Percentiles rank a stretch among this genome's conserved stretches.
phyloP scores from a whole-genome alignment of 2,888 invertebrate species.

The Agrochola lota region DNA sequence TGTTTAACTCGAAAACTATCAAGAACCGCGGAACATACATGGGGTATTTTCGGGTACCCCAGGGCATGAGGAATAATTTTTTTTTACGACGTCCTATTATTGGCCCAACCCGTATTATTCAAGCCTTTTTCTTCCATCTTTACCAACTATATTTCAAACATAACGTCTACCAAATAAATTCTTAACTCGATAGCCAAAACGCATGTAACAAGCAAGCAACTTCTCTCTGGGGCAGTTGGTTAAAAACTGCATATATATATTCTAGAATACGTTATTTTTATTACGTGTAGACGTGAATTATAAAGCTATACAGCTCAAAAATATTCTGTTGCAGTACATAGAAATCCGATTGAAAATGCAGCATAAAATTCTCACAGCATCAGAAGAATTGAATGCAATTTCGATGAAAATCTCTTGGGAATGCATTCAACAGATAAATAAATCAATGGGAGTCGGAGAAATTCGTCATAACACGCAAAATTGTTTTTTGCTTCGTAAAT shows the following conservation, averaged over 20 bases:
- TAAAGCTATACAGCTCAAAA: constrained; percentile 26
- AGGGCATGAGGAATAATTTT: too few species aligned
- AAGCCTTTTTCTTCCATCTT: background rate
- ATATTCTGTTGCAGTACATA: constrained; percentile 45
- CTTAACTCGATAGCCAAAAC: background rate
- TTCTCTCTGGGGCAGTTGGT: background rate
- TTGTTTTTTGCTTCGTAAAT: constrained; percentile 7
- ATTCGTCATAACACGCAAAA: constrained; percentile 7
- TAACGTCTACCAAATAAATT: background rate
- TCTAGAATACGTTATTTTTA: background rate
- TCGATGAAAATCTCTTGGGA: constrained; percentile 33
- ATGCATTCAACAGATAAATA: constrained; percentile 45
- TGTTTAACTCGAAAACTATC: too few species aligned
- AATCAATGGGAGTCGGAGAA: constrained; percentile 27
- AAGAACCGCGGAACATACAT: too few species aligned
- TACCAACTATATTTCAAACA: background rate
- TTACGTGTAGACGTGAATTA: constrained; percentile 19
- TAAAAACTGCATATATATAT: background rate
- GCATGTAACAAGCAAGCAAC: background rate
- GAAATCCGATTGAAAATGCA: constrained; percentile 41
- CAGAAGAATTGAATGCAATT: constrained; percentile 46
- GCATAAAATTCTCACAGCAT: constrained; percentile 14
- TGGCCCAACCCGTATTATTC: background rate
- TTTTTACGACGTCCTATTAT: too few species aligned
- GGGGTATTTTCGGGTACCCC: too few species aligned